Evolutionary conservation across 1,140 invertebrate genomes (phyloP).

Genomic region (Ips typographus): DNA sequence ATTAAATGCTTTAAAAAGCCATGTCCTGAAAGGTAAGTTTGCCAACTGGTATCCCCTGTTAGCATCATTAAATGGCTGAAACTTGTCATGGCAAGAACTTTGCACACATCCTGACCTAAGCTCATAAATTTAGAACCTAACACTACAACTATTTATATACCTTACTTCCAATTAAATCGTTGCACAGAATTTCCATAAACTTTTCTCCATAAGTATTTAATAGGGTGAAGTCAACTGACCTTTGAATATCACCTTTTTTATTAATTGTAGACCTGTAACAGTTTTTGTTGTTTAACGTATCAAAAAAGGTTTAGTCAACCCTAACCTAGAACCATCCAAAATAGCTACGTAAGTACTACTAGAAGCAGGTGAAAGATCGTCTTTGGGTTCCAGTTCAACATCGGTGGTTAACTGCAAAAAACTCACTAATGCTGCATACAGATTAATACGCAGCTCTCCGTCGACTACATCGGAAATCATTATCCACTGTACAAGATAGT

Average conservation of each 20-base stretch:
- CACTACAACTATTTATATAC: slow-evolving; percentile 58
- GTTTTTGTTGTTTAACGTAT: not conserved
- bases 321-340: slow-evolving; percentile 59
- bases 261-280: not conserved
- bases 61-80: slow-evolving; percentile 77
- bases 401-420: slow-evolving; percentile 76
- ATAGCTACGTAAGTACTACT: slow-evolving; percentile 58
- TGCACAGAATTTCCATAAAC: slow-evolving; percentile 79
- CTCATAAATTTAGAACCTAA: too few species aligned
- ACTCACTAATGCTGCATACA: slow-evolving; percentile 76
- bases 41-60: slow-evolving; percentile 72
- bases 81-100: slow-evolving; percentile 82
- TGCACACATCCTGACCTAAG: slow-evolving; percentile 77
- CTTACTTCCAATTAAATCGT: slow-evolving; percentile 84
- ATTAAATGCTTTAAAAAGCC: slow-evolving; percentile 85
- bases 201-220: slow-evolving; percentile 68
- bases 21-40: slow-evolving; percentile 71
- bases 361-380: slow-evolving; percentile 40
- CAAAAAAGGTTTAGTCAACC: not conserved
- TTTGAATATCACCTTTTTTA: too few species aligned
- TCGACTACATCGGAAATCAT: slow-evolving; percentile 65
- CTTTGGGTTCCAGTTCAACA: slow-evolving; percentile 29
- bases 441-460: slow-evolving; percentile 80
- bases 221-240: too few species aligned
- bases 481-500: slow-evolving; percentile 71